phyloP scores from a whole-genome alignment of 2,888 invertebrate genomes.

The Agapostemon virescens region DNA sequence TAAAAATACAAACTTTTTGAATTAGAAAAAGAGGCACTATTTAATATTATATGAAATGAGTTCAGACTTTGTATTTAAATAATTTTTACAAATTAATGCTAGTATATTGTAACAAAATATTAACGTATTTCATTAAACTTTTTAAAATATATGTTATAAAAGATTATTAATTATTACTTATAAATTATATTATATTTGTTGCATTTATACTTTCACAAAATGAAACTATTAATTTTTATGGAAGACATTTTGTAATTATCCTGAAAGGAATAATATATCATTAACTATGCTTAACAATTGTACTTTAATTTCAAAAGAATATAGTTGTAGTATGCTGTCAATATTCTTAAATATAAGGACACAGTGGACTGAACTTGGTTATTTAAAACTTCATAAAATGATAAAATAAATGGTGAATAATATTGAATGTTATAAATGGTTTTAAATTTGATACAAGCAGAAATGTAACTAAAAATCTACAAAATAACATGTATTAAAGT shows the following conservation, averaged over 20 bases:
- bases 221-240: conserved; percentile 35
- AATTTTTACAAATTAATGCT: neutral
- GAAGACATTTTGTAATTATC: conserved; percentile 48
- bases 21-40: conserved; percentile 25
- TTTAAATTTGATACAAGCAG: neutral
- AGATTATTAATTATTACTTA: conserved; percentile 7
- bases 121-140: conserved; percentile 16
- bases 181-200: conserved; percentile 16
- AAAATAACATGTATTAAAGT: conserved; percentile 12
- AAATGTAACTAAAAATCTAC: conserved; percentile 8
- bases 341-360: neutral
- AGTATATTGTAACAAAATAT: conserved; percentile 21
- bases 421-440: conserved; percentile 10
- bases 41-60: neutral
- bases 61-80: conserved; percentile 21
- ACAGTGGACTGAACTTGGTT: conserved; percentile 2
- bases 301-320: conserved; percentile 13
- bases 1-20: neutral
- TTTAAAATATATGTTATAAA: conserved; percentile 34
- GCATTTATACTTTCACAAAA: conserved; percentile 13
- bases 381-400: neutral
- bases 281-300: conserved; percentile 6
- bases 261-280: conserved; percentile 13
- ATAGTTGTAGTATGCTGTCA: neutral
- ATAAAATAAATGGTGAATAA: conserved; percentile 31